phyloP scores from a whole-genome alignment of 2,888 invertebrate species.

The Ecdyonurus torrentis region DNA sequence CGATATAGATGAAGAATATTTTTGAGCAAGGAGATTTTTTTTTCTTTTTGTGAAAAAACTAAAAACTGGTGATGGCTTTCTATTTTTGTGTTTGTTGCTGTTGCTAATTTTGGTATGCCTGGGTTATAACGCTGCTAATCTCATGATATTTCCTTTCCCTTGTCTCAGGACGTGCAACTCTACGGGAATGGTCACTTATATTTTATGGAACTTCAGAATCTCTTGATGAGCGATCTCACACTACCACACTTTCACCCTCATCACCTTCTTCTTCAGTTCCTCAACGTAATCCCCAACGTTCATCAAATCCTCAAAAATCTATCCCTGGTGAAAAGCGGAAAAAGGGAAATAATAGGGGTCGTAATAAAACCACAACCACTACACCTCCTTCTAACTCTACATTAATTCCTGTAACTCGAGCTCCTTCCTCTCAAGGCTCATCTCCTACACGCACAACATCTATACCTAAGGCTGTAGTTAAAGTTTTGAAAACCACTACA shows the following conservation, averaged over 20 bases:
- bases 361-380: not conserved
- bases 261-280: constrained; percentile 12
- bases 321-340: not conserved
- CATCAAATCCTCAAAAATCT: not conserved
- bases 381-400: not conserved
- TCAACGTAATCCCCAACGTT: not conserved
- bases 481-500: not conserved
- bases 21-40: not conserved
- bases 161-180: constrained; percentile 60
- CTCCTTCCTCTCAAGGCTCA: not conserved
- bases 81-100: not conserved
- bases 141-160: constrained; percentile 18
- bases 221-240: constrained; percentile 24
- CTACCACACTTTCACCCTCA: constrained; percentile 21
- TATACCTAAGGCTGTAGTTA: not conserved
- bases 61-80: constrained; percentile 1
- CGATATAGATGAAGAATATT: not conserved
- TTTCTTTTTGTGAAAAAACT: not conserved
- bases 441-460: not conserved
- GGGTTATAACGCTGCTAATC: constrained; percentile 13
- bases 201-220: constrained; percentile 68
- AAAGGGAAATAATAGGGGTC: not conserved
- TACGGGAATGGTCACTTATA: constrained; percentile 86
- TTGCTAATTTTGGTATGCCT: constrained; percentile 11
- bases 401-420: not conserved